phyloP scores from a whole-genome alignment of 2,888 invertebrate species.

The Meloe dianella region DNA sequence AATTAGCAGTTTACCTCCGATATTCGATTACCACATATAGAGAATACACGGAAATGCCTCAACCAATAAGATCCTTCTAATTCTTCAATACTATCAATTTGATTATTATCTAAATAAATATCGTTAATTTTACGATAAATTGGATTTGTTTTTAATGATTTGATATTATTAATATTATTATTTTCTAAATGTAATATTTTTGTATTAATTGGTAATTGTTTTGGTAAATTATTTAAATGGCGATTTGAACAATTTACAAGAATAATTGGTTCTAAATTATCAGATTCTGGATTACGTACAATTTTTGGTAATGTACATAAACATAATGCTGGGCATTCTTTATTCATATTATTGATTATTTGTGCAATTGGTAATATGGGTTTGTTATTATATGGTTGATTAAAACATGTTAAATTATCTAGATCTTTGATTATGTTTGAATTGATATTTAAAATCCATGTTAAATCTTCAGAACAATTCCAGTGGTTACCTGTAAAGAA shows the following conservation, averaged over 20 bases:
- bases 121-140: slow-evolving; percentile 73
- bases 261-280: slow-evolving; percentile 63
- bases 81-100: slow-evolving; percentile 69
- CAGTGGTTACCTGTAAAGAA: slow-evolving; percentile 68
- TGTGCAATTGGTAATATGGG: slow-evolving; percentile 70
- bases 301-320: slow-evolving; percentile 70
- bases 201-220: slow-evolving; percentile 68
- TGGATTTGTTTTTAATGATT: slow-evolving; percentile 68
- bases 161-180: slow-evolving; percentile 69
- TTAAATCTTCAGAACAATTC: slow-evolving; percentile 69
- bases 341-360: slow-evolving; percentile 61
- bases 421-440: slow-evolving; percentile 65
- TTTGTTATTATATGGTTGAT: slow-evolving; percentile 67
- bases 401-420: slow-evolving; percentile 65
- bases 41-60: slow-evolving; percentile 76
- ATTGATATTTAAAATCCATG: slow-evolving; percentile 68
- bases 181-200: slow-evolving; percentile 70
- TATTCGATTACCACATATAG: slow-evolving; percentile 74
- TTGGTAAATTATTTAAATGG: slow-evolving; percentile 66
- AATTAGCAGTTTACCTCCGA: slow-evolving; percentile 64
- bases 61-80: slow-evolving; percentile 83
- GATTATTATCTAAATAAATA: slow-evolving; percentile 79
- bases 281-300: slow-evolving; percentile 60
- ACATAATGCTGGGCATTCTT: slow-evolving; percentile 68
- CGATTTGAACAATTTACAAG: slow-evolving; percentile 71